Base-by-base conservation (phyloP, 2,888 invertebrate species). In the Brenthis ino region DNA sequence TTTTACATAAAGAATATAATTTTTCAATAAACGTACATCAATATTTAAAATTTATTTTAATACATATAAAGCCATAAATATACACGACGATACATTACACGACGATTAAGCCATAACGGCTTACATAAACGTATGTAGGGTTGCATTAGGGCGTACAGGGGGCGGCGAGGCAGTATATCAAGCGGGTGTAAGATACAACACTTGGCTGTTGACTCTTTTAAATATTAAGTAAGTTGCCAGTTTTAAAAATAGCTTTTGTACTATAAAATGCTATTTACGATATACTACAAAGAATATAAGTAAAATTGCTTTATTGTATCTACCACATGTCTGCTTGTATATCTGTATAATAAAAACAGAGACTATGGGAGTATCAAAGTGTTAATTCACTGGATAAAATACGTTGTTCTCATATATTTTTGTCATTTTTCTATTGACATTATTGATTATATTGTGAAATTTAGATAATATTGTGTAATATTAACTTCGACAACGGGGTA, bases 181-280 rank as follows among this genome's bases (percentile, higher is more conserved):
- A 85, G 80, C 77, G 82, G 84, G 86, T 84, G 87, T 84, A 81
- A 85, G 81, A 79, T 80, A 60, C 60, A 73, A 74, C 74, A 73
- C 69, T 65, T 67, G 70, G 67, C 37, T 69, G 72, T 69, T 60
- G 70, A 54, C 66, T 60, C 58, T 53, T 66, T 66, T 60, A 66
- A 60, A 66, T 66, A 58, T 54, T 66, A 66, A 48, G 47, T 66
- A 66, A 47, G 47, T 48, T 60, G 54, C 16, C 58, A 58, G 60
- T 60, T 60, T 60, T 50, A 60, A 60, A 60, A 60, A 60, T 60
- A 60, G 33, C 50, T 64, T 64, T 55, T 69, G 63, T 64, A 47
- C 63, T 58, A 56, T 37, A 66, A 70, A 68, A 28, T 28, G n/a
- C n/a, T 60, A 50, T 28, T n/a, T 60, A n/a, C 11, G 24, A 50